A percentile compares a stretch with the other conserved stretches of the same genome.
phyloP scores from a whole-genome alignment of 2,888 invertebrate species.

The Macropis europaea region DNA sequence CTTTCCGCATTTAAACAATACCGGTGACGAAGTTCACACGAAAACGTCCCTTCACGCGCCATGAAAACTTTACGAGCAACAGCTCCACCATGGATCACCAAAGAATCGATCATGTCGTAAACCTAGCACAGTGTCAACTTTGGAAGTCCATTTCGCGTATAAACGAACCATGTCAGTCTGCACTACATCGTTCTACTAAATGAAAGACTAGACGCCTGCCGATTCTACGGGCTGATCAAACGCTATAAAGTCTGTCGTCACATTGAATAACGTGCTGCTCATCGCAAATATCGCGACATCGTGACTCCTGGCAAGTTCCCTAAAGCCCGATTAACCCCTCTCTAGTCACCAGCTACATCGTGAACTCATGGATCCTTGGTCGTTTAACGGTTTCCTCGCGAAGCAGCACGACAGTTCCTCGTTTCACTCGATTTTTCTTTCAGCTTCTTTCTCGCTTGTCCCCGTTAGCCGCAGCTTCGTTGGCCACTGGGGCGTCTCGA shows the following conservation, averaged over 20 bases:
- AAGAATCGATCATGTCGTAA: constrained; percentile 28
- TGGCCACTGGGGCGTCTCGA: constrained; percentile 17
- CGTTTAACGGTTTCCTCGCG: background rate
- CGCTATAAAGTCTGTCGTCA: constrained; percentile 40
- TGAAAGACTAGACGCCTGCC: constrained; percentile 8
- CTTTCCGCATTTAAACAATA: background rate
- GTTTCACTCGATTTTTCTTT: constrained; percentile 6
- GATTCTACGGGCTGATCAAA: constrained; percentile 15
- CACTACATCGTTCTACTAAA: constrained; percentile 7
- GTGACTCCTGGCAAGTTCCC: constrained; percentile 18
- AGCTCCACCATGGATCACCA: constrained; percentile 3
- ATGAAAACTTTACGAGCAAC: constrained; percentile 20
- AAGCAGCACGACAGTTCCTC: background rate
- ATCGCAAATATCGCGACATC: constrained; percentile 44
- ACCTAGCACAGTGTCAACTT: constrained; percentile 31
- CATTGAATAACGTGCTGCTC: constrained; percentile 50
- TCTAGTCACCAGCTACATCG: background rate
- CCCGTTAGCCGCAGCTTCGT: constrained; percentile 21
- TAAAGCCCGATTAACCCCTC: constrained; percentile 30
- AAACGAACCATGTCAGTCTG: constrained; percentile 28
- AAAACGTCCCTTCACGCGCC: background rate
- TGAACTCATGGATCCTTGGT: background rate
- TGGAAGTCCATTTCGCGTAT: constrained; percentile 15
- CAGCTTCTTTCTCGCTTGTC: background rate
- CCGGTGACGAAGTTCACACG: background rate